phyloP scores from a whole-genome alignment of 1,140 invertebrate genomes.

The Zaprionus vittiger region DNA sequence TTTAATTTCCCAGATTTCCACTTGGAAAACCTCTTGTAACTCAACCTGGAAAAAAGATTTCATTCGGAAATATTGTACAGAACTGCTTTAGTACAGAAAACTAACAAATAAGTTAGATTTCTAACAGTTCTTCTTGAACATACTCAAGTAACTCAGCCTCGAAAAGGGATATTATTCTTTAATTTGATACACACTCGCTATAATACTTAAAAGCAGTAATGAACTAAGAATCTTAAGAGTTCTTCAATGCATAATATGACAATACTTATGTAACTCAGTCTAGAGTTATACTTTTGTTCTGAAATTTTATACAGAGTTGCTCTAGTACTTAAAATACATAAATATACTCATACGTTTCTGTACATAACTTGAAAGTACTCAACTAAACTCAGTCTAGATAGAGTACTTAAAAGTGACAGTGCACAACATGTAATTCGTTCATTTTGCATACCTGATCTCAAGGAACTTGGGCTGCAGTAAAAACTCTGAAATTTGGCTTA shows the following conservation, averaged over 20 bases:
- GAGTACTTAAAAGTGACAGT: too few species aligned
- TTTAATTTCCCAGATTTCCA: background rate
- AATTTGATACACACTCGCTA: too few species aligned
- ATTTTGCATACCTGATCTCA: background rate
- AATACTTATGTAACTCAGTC: background rate
- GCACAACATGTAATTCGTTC: too few species aligned
- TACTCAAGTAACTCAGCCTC: too few species aligned
- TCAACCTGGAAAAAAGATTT: background rate
- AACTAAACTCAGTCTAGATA: too few species aligned
- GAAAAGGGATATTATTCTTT: too few species aligned
- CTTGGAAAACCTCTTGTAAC: background rate
- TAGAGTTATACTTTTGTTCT: background rate
- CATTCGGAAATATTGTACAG: background rate
- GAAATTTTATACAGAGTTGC: background rate
- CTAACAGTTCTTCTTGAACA: too few species aligned
- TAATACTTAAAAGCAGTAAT: too few species aligned
- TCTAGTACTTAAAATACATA: background rate
- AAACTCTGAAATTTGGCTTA: background rate
- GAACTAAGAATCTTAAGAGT: background rate
- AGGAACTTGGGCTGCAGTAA: background rate
- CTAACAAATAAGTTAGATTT: background rate
- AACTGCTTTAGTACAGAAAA: background rate
- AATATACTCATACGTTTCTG: too few species aligned
- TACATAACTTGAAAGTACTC: too few species aligned
- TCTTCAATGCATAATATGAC: background rate